These are phyloP conservation scores for Orcinus orca DNA, from an alignment of 2,113 vertebrate species.

Conservation along the genomic window DNA sequence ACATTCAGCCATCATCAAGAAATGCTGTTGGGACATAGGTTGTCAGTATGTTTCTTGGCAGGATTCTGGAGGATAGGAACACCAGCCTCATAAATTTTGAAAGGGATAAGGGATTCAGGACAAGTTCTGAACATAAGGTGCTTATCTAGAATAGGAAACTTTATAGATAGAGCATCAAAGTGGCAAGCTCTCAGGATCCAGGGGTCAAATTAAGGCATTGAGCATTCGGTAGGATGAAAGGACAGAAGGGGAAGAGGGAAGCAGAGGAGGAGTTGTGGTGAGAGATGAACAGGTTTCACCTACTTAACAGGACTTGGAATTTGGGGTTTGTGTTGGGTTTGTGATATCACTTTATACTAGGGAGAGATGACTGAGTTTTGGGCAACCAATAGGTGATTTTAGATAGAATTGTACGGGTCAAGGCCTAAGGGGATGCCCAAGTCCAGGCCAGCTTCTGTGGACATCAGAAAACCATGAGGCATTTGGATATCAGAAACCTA, in stretches of 20 bases:
- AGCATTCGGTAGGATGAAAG: background rate
- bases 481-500: background rate
- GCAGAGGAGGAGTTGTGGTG: background rate
- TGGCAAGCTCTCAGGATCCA: background rate
- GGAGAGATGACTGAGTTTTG: background rate
- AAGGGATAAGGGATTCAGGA: background rate
- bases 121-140: background rate
- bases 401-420: background rate
- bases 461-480: background rate
- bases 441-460: background rate
- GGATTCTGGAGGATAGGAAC: background rate
- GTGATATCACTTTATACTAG: background rate
- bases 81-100: slow-evolving; percentile 20
- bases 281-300: background rate
- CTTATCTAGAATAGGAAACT: background rate
- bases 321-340: background rate
- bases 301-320: background rate
- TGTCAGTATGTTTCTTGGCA: background rate
- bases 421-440: background rate
- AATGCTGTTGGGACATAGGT: background rate
- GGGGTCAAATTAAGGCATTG: background rate
- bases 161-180: background rate
- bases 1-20: background rate
- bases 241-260: background rate
- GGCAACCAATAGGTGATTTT: background rate